These are phyloP conservation scores for Spisula solida DNA, from an alignment of 2,888 invertebrate genomes.

Conservation along the genomic window DNA sequence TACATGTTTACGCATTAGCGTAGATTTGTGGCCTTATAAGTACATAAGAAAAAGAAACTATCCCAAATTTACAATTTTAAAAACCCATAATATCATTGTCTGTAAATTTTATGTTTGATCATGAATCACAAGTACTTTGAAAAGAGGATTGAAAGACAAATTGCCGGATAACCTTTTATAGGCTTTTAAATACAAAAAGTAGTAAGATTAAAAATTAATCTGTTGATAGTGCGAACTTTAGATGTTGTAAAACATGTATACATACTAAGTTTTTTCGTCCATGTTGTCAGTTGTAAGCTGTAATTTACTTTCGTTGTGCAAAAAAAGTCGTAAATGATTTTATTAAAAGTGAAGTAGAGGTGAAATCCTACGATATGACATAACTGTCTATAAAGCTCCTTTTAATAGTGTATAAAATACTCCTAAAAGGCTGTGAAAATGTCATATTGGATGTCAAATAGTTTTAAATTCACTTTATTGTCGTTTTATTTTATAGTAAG, in stretches of 20 bases:
- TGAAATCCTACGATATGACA: not conserved
- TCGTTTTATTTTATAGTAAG: not conserved
- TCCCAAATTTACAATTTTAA: not conserved
- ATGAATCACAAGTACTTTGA: not conserved
- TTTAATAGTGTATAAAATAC: not conserved
- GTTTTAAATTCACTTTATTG: not conserved
- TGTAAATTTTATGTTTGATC: not conserved
- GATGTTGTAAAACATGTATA: not conserved
- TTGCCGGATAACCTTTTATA: too few species aligned
- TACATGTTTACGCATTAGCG: constrained; percentile 46
- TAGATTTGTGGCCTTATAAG: constrained; percentile 38
- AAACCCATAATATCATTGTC: not conserved
- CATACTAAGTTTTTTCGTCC: not conserved
- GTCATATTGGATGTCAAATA: not conserved
- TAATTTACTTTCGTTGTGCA: not conserved
- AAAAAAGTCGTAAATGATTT: not conserved
- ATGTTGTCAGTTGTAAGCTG: not conserved
- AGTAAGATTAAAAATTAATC: not conserved
- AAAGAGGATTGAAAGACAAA: not conserved
- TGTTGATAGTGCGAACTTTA: not conserved
- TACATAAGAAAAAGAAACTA: not conserved
- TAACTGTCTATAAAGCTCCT: not conserved
- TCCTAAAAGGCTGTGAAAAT: not conserved
- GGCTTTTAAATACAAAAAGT: too few species aligned
- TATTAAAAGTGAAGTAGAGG: not conserved